Base-by-base conservation (phyloP, 2,888 invertebrate genomes). In the Phaedon cochleariae region DNA sequence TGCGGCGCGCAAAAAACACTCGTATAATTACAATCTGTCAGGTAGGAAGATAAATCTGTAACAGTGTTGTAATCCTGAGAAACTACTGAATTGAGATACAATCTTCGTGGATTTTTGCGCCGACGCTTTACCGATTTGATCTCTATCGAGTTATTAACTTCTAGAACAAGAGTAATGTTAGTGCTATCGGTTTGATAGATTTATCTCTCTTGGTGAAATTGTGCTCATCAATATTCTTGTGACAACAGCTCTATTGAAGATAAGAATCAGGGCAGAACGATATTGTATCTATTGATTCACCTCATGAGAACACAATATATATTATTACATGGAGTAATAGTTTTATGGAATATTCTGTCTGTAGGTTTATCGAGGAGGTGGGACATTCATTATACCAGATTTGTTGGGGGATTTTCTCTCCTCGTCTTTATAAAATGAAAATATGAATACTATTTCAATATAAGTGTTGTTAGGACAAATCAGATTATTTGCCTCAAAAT, bases 41-140 rank as follows among this genome's bases (percentile, higher is more conserved):
- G 66, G 62, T 63, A 20, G 54, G 62, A 65, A 69, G 66, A 72
- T 70, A 72, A 70, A 70, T 72, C 71, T 70, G 52, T 62, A 18
- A 34, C 62, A 55, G 57, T 73, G 73, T 73, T 68, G 73, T 71
- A 73, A 73, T 73, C 71, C 67, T 53, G 64, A 65, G 70, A 69
- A 71, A 73, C 72, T 73, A 73, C 71, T 73, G 72, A 67, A 73
- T 73, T 68, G 65, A 70, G 72, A 72, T 73, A 68, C 66, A 65
- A 73, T 73, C 73, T 72, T 66, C 34, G 54, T 64, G 58, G 61
- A 72, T 72, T 73, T 73, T 73, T 73, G 69, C 70, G 55, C 70
- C 64, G 69, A 69, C 64, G 64, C 68, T 72, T 69, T 66, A 69
- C 70, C 67, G 71, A 66, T 71, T 70, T 51, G 71, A 73, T 73